These are phyloP conservation scores for Ovibos moschatus DNA, from an alignment of 2,113 vertebrate genomes.

Conservation along the genomic window DNA sequence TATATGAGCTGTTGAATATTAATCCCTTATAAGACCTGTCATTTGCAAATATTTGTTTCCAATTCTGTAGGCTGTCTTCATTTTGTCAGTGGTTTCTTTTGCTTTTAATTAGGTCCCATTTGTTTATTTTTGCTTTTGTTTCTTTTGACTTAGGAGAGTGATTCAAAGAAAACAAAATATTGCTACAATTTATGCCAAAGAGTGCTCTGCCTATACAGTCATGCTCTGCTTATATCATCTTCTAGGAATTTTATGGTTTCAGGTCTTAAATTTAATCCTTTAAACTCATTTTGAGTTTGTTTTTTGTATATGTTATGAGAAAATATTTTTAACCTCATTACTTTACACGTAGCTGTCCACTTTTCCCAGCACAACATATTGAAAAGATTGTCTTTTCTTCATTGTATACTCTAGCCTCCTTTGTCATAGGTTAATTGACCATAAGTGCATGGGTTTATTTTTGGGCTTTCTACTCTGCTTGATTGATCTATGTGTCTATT, in stretches of 20 bases:
- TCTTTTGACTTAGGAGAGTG: not conserved
- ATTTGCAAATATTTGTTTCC: not conserved
- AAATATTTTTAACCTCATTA: not conserved
- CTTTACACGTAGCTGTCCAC: not conserved
- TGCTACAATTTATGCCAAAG: not conserved
- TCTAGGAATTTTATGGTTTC: not conserved
- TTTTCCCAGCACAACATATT: not conserved
- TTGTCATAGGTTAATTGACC: not conserved
- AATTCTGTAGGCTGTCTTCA: not conserved
- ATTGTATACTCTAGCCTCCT: not conserved
- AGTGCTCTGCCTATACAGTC: not conserved
- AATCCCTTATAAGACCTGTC: not conserved
- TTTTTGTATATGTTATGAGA: not conserved
- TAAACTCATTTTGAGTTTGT: not conserved
- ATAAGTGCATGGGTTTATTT: not conserved
- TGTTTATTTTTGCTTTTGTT: not conserved
- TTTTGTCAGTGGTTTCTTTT: not conserved
- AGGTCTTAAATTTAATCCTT: not conserved
- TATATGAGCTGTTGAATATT: not conserved
- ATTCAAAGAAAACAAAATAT: not conserved
- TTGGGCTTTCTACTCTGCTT: not conserved
- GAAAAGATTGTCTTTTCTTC: not conserved
- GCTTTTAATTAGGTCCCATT: not conserved
- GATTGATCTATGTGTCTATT: not conserved
- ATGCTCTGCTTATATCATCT: not conserved